Base-by-base conservation (phyloP, 2,888 invertebrate genomes). In the Diloba caeruleocephala region DNA sequence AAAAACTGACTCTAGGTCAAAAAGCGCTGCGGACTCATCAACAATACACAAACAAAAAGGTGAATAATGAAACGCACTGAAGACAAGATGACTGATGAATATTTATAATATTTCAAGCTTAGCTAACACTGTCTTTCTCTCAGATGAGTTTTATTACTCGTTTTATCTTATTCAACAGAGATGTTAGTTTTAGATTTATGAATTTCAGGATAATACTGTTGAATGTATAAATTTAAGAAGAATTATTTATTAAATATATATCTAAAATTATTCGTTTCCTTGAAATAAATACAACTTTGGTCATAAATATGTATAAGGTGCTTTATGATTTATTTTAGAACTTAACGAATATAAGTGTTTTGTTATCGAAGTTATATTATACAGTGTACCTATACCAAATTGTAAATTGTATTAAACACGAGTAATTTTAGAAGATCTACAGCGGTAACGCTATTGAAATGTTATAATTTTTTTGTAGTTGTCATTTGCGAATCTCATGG, bases 61-160 rank as follows among this genome's bases (percentile, higher is more conserved):
- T 57, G 61, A 60, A 56, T 62, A 75, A 74, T 69, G 63, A 70
- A 71, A 73, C 60, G 53, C 37, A 65, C 62, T 44, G 64, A 55
- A 64, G 75, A 61, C 59, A 66, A 58, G 58, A 64, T 69, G 66
- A 66, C 66, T 69, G 71, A 72, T 76, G 73, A 78, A 77, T 78
- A 77, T 78, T 78, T 71, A 78, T 69, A 78, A 71, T 69, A 70
- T 73, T 76, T 71, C 69, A 71, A 66, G 69, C 68, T 58, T 59
- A 69, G 65, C 66, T 71, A 72, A 67, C 64, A 62, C 66, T 69
- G 70, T 67, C 62, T 68, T 52, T 54, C 45, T 56, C 52, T 38
- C 50, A 54, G 56, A 63, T 58, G 65, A 71, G 48, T 63, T 72
- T 76, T 71, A 79, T 75, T 70, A 65, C 60, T 60, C 71, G 63